Percentiles rank a stretch among this genome's conserved stretches.
Conservation (phyloP, 2,888 invertebrate genomes). For the Chloromyia formosa region DNA sequence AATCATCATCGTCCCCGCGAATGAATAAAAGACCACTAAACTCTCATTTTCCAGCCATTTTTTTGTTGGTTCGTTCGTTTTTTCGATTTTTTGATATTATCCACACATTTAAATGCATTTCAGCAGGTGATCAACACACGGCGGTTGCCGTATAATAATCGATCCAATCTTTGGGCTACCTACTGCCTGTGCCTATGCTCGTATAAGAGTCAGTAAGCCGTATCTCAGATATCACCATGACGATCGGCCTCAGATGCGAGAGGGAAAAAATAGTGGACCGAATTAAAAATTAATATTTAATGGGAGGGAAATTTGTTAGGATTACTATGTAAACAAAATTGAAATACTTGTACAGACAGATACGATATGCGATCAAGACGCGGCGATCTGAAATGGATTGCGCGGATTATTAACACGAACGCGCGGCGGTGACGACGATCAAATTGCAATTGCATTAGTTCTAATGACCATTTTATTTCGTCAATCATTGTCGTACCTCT, state of each 20-base stretch:
- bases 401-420: neutral
- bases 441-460: slow-evolving; percentile 19
- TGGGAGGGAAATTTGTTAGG: neutral
- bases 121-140: slow-evolving; percentile 40
- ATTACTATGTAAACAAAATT: slow-evolving; percentile 28
- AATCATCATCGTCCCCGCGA: neutral
- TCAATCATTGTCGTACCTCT: neutral
- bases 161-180: slow-evolving; percentile 12
- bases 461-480: neutral
- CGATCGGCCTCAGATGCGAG: neutral
- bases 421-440: neutral
- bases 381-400: neutral
- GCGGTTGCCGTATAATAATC: slow-evolving; percentile 9
- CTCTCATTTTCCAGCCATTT: neutral
- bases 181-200: neutral
- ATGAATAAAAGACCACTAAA: slow-evolving; percentile 7
- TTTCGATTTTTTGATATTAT: neutral
- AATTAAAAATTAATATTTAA: slow-evolving; percentile 26
- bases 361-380: too few species aligned
- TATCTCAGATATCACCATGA: neutral
- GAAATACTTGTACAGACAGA: neutral
- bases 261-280: neutral
- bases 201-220: too few species aligned
- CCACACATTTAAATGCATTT: slow-evolving; percentile 28
- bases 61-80: slow-evolving; percentile 2